These are phyloP conservation scores for Vulpes vulpes DNA, from an alignment of 2,113 vertebrate species.

Conservation along the genomic window DNA sequence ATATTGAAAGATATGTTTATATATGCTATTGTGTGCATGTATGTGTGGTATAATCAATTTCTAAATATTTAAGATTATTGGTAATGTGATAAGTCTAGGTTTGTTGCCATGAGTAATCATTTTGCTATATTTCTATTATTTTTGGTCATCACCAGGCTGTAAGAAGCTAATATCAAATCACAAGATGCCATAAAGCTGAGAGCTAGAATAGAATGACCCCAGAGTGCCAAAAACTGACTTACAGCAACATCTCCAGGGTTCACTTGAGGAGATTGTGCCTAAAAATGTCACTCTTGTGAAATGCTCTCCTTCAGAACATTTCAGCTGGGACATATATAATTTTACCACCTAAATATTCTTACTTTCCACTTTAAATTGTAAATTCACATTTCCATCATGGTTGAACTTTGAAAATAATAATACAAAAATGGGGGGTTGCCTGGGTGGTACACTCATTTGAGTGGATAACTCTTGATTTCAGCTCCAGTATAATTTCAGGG, in stretches of 20 bases:
- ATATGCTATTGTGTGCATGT: neutral
- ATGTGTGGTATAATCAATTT: neutral
- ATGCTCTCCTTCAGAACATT: neutral
- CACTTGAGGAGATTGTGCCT: neutral
- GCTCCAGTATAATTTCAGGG: neutral
- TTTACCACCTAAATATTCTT: neutral
- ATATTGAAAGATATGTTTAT: neutral
- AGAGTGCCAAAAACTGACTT: neutral
- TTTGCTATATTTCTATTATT: neutral
- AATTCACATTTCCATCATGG: constrained; percentile 1
- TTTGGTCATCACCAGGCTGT: neutral
- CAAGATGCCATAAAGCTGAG: neutral
- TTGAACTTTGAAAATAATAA: neutral
- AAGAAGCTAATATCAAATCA: neutral
- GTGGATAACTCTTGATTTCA: neutral
- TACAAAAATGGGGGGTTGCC: neutral
- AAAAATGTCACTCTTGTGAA: neutral
- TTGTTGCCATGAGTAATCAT: neutral
- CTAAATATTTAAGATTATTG: neutral
- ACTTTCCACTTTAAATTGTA: neutral
- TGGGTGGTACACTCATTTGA: neutral
- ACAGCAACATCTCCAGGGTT: neutral
- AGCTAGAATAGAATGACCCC: neutral
- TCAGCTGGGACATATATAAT: neutral
- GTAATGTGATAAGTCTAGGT: neutral